A percentile compares a stretch with the other conserved stretches of the same genome.
Conservation (phyloP, 1,140 invertebrate species). For the Bactericera cockerelli region DNA sequence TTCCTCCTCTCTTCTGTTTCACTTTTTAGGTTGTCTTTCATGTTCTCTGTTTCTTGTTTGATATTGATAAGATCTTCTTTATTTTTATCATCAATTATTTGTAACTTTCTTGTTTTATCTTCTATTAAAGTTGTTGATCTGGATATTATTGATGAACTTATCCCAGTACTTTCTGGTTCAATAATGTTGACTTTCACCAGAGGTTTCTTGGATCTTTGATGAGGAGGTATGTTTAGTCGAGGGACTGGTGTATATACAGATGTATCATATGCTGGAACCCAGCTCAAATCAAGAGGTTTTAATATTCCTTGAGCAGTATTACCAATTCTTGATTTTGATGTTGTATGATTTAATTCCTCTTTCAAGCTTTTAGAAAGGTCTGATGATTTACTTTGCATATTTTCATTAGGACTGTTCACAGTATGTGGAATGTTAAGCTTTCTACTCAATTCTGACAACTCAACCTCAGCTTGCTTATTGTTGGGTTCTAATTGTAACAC, state of each 20-base stretch:
- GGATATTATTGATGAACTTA: not conserved
- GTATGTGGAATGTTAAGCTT: not conserved
- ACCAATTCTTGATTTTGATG: too few relatives aligned
- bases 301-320: too few relatives aligned
- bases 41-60: too few relatives aligned
- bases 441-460: not conserved
- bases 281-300: not conserved
- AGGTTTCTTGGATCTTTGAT: slow-evolving; percentile 6
- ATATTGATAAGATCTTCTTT: too few relatives aligned
- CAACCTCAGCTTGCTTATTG: not conserved
- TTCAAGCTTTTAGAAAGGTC: too few relatives aligned
- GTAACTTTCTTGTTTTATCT: not conserved
- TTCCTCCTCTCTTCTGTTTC: not conserved
- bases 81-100: not conserved
- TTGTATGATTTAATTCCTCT: too few relatives aligned
- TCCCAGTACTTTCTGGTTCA: not conserved
- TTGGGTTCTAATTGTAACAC: slow-evolving; percentile 32
- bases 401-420: too few relatives aligned
- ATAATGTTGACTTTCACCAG: not conserved
- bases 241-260: not conserved
- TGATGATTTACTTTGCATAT: too few relatives aligned
- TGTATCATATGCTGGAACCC: not conserved
- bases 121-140: not conserved
- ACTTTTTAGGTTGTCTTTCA: too few relatives aligned
- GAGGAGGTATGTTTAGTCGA: not conserved